A percentile compares a stretch with the other conserved stretches of the same genome.
Evolutionary conservation across 2,888 invertebrate genomes (phyloP).

Genomic region (Patella pellucida): DNA sequence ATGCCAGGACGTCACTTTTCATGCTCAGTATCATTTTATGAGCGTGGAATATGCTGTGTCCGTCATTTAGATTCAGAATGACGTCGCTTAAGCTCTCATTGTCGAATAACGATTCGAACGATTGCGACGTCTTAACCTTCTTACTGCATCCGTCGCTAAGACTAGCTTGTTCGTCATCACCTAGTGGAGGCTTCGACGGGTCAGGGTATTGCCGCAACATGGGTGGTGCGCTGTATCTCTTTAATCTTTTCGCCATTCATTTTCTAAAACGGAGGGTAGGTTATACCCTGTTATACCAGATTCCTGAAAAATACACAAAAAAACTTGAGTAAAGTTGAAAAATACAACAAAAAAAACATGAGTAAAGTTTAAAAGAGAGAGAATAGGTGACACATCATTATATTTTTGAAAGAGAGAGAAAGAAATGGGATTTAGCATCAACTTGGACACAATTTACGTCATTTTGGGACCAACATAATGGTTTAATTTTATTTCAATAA

Average conservation of each 20-base stretch:
- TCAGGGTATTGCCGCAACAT: constrained; percentile 39
- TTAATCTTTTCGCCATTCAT: constrained; percentile 39
- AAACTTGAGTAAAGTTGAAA: neutral
- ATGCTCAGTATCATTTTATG: constrained; percentile 63
- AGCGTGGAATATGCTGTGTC: constrained; percentile 56
- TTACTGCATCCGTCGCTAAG: constrained; percentile 45
- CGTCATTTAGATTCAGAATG: constrained; percentile 54
- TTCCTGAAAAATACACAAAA: neutral
- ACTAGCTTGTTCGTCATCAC: constrained; percentile 40
- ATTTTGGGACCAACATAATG: no score
- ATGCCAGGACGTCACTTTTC: constrained; percentile 58
- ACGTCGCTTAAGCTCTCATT: constrained; percentile 60
- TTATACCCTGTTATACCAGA: neutral
- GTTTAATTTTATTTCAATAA: no score
- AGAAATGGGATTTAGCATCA: no score
- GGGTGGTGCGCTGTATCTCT: constrained; percentile 53
- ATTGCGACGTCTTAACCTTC: constrained; percentile 60
- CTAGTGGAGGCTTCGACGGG: constrained; percentile 54
- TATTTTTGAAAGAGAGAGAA: no score
- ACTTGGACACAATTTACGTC: no score
- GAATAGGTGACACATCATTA: no score
- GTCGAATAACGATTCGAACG: constrained; percentile 62
- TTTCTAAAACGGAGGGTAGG: constrained; percentile 1
- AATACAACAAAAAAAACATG: neutral
- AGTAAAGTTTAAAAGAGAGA: no score